Conservation (phyloP, 2,113 vertebrate genomes). For the Chlamydotis undulata region DNA sequence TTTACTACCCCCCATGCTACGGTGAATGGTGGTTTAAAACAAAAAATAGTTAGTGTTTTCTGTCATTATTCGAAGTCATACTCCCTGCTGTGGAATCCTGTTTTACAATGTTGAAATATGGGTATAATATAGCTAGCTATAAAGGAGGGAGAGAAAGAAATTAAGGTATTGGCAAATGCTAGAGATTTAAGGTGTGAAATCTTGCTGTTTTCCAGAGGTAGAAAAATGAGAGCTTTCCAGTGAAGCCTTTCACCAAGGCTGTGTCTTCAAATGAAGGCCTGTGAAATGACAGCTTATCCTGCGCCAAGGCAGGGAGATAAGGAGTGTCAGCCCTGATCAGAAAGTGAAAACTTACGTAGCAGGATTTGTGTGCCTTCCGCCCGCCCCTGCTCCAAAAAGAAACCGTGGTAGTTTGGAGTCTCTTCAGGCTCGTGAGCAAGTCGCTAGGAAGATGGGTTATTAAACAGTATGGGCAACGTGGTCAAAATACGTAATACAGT, state of each 20-base stretch:
- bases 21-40: background rate
- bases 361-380: background rate
- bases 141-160: background rate
- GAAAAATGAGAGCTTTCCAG: background rate
- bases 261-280: background rate
- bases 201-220: background rate
- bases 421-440: fast-evolving
- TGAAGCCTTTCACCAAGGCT: background rate
- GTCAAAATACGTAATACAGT: background rate
- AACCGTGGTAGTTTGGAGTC: background rate
- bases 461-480: background rate
- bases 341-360: fast-evolving
- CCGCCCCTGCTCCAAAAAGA: background rate
- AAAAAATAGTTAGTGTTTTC: background rate
- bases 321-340: background rate
- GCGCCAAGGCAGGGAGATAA: background rate
- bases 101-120: background rate
- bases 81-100: background rate
- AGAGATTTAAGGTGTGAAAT: background rate
- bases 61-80: background rate
- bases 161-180: background rate
- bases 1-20: background rate
- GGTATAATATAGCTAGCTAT: background rate
- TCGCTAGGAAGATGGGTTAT: background rate
- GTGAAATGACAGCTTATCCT: background rate